A percentile compares a stretch with the other conserved stretches of the same genome.
These are phyloP conservation scores for Paedocypris sp. DNA, from an alignment of 2,113 vertebrate species.

Conservation along the genomic window DNA sequence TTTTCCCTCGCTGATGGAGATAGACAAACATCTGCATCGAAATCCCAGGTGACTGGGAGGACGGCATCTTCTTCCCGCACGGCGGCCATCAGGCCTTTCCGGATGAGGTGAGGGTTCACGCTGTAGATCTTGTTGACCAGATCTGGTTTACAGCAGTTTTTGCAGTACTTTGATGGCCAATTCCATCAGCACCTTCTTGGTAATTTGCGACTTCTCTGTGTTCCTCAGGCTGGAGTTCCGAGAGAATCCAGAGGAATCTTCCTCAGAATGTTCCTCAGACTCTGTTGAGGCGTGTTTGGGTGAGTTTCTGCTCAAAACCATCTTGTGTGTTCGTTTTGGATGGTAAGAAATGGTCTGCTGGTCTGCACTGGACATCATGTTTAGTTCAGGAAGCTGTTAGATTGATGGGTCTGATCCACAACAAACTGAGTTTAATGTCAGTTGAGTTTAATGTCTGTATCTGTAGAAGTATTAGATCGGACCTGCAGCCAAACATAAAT, in stretches of 20 bases:
- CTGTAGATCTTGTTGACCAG: background rate
- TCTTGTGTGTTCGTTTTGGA: too few species aligned
- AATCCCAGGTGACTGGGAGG: constrained; percentile 15
- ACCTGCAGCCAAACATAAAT: too few species aligned
- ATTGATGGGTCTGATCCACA: too few species aligned
- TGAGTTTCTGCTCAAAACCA: constrained; percentile 38
- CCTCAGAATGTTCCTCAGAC: constrained; percentile 61
- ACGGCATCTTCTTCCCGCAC: constrained; percentile 47
- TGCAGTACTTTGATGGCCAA: too few species aligned
- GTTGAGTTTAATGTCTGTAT: too few species aligned
- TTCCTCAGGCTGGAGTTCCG: constrained; percentile 48
- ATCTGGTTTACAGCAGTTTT: too few species aligned
- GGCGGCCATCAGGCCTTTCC: constrained; percentile 61
- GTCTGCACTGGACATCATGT: too few species aligned
- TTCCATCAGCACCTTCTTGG: background rate
- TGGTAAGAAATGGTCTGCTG: too few species aligned
- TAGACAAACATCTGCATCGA: background rate
- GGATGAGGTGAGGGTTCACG: constrained; percentile 53
- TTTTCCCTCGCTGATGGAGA: constrained; percentile 24
- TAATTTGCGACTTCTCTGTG: background rate
- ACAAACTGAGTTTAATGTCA: too few species aligned
- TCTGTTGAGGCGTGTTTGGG: constrained; percentile 62
- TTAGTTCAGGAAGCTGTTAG: too few species aligned
- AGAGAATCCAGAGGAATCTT: constrained; percentile 42
- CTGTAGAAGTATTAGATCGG: too few species aligned